A percentile compares a stretch with the other conserved stretches of the same genome.
These are phyloP conservation scores for Mesopsocus fuscifrons DNA, from an alignment of 2,888 invertebrate species.

Conservation along the genomic window DNA sequence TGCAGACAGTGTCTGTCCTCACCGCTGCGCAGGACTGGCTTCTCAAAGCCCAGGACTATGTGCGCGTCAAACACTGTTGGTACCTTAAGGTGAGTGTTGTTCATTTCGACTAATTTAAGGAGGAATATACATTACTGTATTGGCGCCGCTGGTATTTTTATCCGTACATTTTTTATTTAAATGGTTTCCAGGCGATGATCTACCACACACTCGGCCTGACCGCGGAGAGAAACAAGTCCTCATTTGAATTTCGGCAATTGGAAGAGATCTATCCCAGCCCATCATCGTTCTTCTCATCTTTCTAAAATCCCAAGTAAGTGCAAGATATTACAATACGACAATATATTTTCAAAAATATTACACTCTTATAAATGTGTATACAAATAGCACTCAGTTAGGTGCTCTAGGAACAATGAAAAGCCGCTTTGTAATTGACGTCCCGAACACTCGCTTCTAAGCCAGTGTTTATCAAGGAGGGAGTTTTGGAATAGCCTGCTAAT, in stretches of 20 bases:
- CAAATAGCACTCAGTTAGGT: too few relatives aligned
- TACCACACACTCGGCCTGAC: slow-evolving; percentile 54
- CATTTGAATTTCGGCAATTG: slow-evolving; percentile 59
- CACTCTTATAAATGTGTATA: too few relatives aligned
- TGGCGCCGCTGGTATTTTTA: background rate
- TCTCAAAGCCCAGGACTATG: background rate
- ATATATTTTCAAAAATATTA: too few relatives aligned
- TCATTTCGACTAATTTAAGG: slow-evolving; percentile 12
- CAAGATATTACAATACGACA: too few relatives aligned
- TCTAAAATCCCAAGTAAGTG: too few relatives aligned
- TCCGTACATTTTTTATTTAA: slow-evolving; percentile 11
- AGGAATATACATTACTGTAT: slow-evolving; percentile 10
- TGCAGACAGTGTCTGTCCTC: background rate
- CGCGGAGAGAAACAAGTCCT: slow-evolving; percentile 58
- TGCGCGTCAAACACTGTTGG: slow-evolving; percentile 12
- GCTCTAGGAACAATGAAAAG: too few relatives aligned
- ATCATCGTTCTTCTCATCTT: slow-evolving; percentile 27
- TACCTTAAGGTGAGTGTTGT: slow-evolving; percentile 4
- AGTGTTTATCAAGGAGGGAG: too few relatives aligned
- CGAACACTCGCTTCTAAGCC: too few relatives aligned
- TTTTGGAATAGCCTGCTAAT: too few relatives aligned
- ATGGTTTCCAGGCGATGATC: slow-evolving; percentile 41
- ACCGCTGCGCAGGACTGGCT: background rate
- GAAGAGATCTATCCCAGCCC: slow-evolving; percentile 50
- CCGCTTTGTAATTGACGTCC: too few relatives aligned